Evolutionary conservation across 2,113 vertebrate species (phyloP), one percentile per base, ranked within the genome.

Genomic region (Gnathonemus echidnorhynchus): DNA sequence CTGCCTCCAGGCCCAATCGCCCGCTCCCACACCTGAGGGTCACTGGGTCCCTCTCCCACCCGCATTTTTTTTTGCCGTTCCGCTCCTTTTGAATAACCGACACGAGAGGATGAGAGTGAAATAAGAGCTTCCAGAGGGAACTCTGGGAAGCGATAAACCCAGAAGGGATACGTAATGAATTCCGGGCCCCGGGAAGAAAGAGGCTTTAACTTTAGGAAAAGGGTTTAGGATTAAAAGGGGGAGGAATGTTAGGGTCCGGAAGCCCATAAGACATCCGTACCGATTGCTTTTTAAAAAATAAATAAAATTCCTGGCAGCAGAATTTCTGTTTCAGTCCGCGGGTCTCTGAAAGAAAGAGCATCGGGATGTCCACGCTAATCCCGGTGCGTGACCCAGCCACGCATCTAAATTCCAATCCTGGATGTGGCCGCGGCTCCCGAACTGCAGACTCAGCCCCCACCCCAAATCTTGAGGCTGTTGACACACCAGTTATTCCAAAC

Each of bases 181-280:
- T 56, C 24, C 31, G 27, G 27, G 31, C 86, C 50, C 31, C 7
- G 7, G 50, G 86, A 87, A 56, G 86, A 87, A 87, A 87, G 48
- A 15, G 11, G 50, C 27, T 87, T 87, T 87, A 35, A 87, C 49
- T 87, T 87, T 87, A 19, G 48, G 86, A 56, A 53, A 35, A 87
- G 15, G 86, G 15, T 87, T 87, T 87, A 87, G 49, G 86, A 87
- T 87, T 87, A 87, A 87, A 87, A 35, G 15, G 35, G n/a, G 42
- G 49, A 53, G 86, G 48, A 56, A 56, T 87, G 50, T 42, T 48
- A 87, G 50, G 21, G 17, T 3, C 83, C 31, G 13, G 4, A 50
- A 39, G 86, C 49, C 50, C 13, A 27, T 53, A 87, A 53, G 27
- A 53, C 49, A 56, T 53, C 27, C 31, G 11, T 31, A 53, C 27